A percentile compares a stretch with the other conserved stretches of the same genome.
Conservation (phyloP, 2,797 vertebrate species). For the Setipinna tenuifilis region DNA sequence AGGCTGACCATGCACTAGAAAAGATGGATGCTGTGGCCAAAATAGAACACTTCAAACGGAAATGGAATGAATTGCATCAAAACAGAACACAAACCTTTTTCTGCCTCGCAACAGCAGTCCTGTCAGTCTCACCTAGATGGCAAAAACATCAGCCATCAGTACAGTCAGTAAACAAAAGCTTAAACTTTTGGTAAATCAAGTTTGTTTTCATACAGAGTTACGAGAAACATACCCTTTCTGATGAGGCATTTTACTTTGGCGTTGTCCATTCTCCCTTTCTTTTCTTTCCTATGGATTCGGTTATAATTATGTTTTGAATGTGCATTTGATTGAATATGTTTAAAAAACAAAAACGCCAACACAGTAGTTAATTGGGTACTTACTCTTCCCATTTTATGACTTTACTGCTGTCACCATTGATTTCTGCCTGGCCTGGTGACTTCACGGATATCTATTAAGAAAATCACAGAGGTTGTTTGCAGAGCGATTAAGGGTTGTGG, state of each 20-base stretch:
- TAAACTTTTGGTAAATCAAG: not conserved
- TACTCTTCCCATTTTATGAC: constrained; percentile 64
- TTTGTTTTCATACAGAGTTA: not conserved
- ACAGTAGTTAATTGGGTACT: constrained; percentile 41
- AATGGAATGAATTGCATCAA: not conserved
- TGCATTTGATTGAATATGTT: not conserved
- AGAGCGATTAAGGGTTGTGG: not conserved
- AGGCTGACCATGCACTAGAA: not conserved
- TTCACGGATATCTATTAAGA: constrained; percentile 72
- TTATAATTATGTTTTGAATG: constrained; percentile 4
- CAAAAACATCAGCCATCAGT: constrained; percentile 37
- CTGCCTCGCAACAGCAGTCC: constrained; percentile 62
- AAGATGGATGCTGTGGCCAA: not conserved
- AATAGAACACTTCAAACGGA: not conserved
- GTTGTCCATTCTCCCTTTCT: constrained; percentile 53
- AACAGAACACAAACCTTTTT: constrained; percentile 69
- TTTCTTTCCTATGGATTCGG: constrained; percentile 47
- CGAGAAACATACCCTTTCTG: constrained; percentile 69
- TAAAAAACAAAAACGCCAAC: not conserved
- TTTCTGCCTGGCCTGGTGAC: constrained; percentile 49
- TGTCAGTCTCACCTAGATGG: constrained; percentile 66
- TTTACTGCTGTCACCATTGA: constrained; percentile 63
- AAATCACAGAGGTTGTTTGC: not conserved
- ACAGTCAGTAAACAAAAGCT: not conserved
- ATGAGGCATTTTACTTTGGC: constrained; percentile 68